phyloP scores from a whole-genome alignment of 2,888 invertebrate species.

The Polietes domitor region DNA sequence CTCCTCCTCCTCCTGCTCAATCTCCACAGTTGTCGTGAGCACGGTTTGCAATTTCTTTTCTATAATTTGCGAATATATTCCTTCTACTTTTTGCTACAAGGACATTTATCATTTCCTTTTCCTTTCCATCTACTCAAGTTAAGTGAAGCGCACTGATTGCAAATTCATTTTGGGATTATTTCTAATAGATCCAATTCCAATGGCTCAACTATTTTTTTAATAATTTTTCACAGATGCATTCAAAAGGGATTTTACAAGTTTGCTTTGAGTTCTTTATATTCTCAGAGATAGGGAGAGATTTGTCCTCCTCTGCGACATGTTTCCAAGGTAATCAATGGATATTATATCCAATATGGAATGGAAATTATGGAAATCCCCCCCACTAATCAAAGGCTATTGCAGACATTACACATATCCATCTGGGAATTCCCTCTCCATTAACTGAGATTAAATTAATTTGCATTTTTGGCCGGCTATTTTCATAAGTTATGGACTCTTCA shows the following conservation, averaged over 20 bases:
- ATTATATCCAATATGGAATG: too few relatives aligned
- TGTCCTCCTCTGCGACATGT: too few relatives aligned
- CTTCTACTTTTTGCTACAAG: neutral
- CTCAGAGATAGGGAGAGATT: neutral
- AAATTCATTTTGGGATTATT: constrained; percentile 2
- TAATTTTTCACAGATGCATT: neutral
- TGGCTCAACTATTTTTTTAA: neutral
- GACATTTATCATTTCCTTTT: neutral
- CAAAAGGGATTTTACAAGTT: neutral
- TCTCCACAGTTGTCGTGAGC: constrained; percentile 49
- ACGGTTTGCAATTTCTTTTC: neutral
- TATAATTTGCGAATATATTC: neutral
- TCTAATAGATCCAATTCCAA: neutral
- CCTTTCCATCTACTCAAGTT: neutral
- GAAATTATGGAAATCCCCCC: too few relatives aligned
- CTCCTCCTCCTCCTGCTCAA: neutral
- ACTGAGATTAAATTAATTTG: too few relatives aligned
- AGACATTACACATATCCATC: too few relatives aligned
- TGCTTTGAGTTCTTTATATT: neutral
- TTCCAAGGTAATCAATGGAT: too few relatives aligned
- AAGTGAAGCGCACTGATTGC: constrained; percentile 13
- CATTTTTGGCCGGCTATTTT: too few relatives aligned
- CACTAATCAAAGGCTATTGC: too few relatives aligned
- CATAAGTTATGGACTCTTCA: neutral
- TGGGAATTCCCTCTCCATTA: too few relatives aligned